Evolutionary conservation across 23 tunicate species (phyloP).

Genomic region (Botrylloides violaceus): DNA sequence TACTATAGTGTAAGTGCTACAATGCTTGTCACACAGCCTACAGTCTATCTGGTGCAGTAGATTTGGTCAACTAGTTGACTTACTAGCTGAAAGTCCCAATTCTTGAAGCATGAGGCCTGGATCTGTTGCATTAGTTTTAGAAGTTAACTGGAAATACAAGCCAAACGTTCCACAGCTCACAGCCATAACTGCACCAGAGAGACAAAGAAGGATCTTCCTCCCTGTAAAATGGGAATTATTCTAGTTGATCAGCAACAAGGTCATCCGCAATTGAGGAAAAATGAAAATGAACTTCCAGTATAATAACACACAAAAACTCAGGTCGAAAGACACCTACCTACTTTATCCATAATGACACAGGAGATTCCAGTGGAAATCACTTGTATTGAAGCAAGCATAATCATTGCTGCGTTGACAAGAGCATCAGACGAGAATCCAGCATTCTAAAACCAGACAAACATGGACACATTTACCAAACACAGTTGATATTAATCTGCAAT

Average conservation of each 20-base stretch:
- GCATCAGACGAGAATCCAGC: conserved; percentile 68
- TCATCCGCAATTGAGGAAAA: neutral
- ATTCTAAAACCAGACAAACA: conserved; percentile 25
- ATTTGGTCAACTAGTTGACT: no score
- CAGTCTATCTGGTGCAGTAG: no score
- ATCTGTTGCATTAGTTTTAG: neutral
- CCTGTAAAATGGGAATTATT: conserved; percentile 27
- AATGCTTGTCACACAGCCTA: no score
- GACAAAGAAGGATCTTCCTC: conserved; percentile 37
- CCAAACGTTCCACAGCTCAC: conserved; percentile 61
- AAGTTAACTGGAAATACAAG: conserved; percentile 38
- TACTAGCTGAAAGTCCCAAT: neutral
- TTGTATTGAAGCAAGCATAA: conserved; percentile 58
- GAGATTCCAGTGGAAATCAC: conserved; percentile 49
- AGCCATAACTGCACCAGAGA: conserved; percentile 44
- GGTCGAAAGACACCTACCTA: no score
- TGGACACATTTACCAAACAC: no score
- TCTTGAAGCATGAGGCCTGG: conserved; percentile 3
- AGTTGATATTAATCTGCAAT: neutral
- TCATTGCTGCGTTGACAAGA: conserved; percentile 20
- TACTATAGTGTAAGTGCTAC: no score
- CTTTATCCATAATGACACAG: conserved; percentile 47
- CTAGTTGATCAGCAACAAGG: neutral
- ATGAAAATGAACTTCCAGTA: no score
- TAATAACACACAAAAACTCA: no score